Evolutionary conservation across 2,888 invertebrate genomes (phyloP).

Genomic region (Caenorhabditis afra): DNA sequence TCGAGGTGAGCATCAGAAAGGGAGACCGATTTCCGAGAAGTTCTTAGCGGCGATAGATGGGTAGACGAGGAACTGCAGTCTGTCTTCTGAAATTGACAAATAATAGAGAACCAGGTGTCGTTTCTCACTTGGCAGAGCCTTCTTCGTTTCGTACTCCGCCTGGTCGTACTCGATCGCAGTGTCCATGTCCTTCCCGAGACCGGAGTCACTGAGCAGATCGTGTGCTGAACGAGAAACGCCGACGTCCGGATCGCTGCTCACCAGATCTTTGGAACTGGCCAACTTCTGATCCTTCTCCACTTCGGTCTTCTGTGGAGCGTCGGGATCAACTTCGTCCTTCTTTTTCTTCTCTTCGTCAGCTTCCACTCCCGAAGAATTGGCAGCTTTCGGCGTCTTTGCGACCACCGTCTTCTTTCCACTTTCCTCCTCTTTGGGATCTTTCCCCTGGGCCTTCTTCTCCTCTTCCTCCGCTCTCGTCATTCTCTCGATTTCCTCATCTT

Average conservation of each 20-base stretch:
- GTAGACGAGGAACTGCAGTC: constrained; percentile 40
- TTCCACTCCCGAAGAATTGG: neutral
- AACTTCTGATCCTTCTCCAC: constrained; percentile 24
- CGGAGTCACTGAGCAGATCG: neutral
- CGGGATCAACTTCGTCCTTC: constrained; percentile 16
- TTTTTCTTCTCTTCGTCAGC: constrained; percentile 35
- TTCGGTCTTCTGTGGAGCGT: constrained; percentile 33
- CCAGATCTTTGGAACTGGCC: constrained; percentile 23
- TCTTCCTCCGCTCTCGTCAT: constrained; percentile 40
- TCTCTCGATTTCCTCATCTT: constrained; percentile 58
- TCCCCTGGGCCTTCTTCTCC: constrained; percentile 24
- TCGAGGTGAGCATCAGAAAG: constrained; percentile 23
- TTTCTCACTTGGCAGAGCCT: constrained; percentile 38
- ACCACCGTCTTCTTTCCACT: neutral
- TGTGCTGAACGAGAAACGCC: neutral
- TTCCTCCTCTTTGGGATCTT: constrained; percentile 11
- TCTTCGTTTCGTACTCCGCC: constrained; percentile 36
- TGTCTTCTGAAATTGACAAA: constrained; percentile 38
- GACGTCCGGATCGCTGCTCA: constrained; percentile 14
- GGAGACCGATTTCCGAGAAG: constrained; percentile 34
- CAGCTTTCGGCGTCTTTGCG: neutral
- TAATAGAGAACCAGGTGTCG: neutral
- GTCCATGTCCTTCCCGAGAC: constrained; percentile 27
- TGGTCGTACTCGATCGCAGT: constrained; percentile 54
- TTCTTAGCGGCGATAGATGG: constrained; percentile 26